Base-by-base conservation (phyloP, 2,888 invertebrate genomes). In the Habrosyne pyritoides region DNA sequence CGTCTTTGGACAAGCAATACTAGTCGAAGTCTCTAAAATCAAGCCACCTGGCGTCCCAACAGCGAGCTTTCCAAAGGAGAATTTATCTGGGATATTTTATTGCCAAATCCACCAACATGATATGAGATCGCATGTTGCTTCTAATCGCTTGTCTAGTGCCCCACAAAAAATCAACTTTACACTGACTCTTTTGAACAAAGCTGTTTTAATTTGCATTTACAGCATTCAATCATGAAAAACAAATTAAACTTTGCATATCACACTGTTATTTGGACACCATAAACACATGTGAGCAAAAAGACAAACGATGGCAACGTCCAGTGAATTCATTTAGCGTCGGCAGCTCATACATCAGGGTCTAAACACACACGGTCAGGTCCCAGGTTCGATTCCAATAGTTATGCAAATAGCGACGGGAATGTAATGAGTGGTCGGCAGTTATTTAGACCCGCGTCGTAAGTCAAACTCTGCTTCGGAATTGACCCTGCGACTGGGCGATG, bases 371-470 rank as follows among this genome's bases (percentile, higher is more conserved):
- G 82, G 80, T 70, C 76, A 73, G 76, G 72, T 42, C 77, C 75
- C 60, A 72, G 73, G 75, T 86, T 86, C 89, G 86, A 88, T 87
- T 92, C 91, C 91, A 92, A 92, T 92, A 91, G 91, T 89, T 92
- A 92, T 92, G 91, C 91, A 91, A 92, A 92, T 92, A 87, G 81
- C 87, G 79, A 83, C 77, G 80, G 79, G 83, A 81, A 83, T 84
- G 90, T 91, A 92, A 92, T 92, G 91, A 92, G 89, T 84, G 87
- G 83, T 84, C 86, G 87, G 87, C 88, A 84, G 91, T 91, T 90
- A 92, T 91, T 92, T 90, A 91, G 86, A 81, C 80, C 84, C 81
- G 73, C 77, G 82, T 85, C 91, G 91, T 92, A 92, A 91, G 87
- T 92, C 91, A 92, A 89, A 84, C 77, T 81, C 83, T 83, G 79